Evolutionary conservation across 1,140 invertebrate genomes (phyloP).

Genomic region (Maniola jurtina): DNA sequence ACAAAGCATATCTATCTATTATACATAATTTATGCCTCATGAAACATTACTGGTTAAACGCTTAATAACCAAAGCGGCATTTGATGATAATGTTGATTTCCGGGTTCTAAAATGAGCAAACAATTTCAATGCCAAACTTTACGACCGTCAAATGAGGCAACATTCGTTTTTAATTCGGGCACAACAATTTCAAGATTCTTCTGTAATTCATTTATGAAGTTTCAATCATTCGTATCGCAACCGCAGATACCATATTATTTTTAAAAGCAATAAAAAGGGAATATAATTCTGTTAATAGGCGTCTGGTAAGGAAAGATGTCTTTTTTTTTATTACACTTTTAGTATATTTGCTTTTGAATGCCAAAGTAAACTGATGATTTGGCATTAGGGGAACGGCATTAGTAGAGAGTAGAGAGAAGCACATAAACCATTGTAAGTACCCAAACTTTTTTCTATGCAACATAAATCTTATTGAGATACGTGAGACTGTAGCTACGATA

Average conservation of each 20-base stretch:
- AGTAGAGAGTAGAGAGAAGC: too few species aligned
- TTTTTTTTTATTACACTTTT: too few species aligned
- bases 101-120: constrained; percentile 67
- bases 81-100: constrained; percentile 61
- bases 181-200: constrained; percentile 29
- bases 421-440: too few species aligned
- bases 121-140: constrained; percentile 71
- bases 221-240: constrained; percentile 1
- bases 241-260: not conserved
- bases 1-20: too few species aligned
- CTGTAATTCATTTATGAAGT: not conserved
- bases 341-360: too few species aligned
- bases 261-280: not conserved
- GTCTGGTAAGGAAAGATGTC: not conserved
- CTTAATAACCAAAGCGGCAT: constrained; percentile 49
- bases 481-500: too few species aligned
- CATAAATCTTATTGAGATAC: too few species aligned
- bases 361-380: too few species aligned
- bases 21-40: constrained; percentile 18
- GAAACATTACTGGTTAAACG: constrained; percentile 44
- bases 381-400: too few species aligned
- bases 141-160: constrained; percentile 54
- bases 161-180: constrained; percentile 31
- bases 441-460: too few species aligned
- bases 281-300: not conserved